Conservation (phyloP, 2,113 vertebrate genomes). For the Glaucidium brasilianum region DNA sequence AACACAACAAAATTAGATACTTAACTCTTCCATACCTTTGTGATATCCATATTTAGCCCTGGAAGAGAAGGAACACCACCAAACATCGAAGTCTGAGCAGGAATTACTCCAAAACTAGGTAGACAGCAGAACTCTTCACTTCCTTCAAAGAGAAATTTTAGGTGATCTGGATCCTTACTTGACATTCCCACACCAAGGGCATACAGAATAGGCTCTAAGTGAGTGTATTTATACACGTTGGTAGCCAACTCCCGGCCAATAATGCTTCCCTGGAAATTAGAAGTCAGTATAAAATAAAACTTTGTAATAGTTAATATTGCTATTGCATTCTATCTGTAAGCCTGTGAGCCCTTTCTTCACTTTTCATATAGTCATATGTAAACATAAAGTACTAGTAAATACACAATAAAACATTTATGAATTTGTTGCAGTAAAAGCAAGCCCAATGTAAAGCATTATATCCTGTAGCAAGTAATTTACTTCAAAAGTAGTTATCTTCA, state of each 20-base stretch:
- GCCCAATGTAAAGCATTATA: not conserved
- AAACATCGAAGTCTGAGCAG: slow-evolving; percentile 77
- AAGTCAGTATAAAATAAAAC: not conserved
- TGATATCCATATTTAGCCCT: slow-evolving; percentile 81
- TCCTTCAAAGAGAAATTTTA: slow-evolving; percentile 92
- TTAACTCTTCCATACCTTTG: slow-evolving; percentile 66
- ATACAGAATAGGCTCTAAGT: slow-evolving; percentile 88
- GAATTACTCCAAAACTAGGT: slow-evolving; percentile 90
- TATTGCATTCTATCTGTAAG: not conserved
- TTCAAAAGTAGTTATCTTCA: not conserved
- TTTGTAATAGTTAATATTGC: not conserved
- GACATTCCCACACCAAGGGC: slow-evolving; percentile 96
- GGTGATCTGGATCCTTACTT: slow-evolving; percentile 83
- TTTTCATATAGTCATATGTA: not conserved
- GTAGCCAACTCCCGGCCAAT: slow-evolving; percentile 76
- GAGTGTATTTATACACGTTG: slow-evolving; percentile 74
- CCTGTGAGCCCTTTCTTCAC: not conserved
- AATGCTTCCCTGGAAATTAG: slow-evolving; percentile 43
- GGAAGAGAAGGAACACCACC: slow-evolving; percentile 71
- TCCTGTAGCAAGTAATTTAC: not conserved
- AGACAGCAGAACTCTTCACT: slow-evolving; percentile 87
- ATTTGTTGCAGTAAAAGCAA: not conserved
- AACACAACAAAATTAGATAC: not conserved
- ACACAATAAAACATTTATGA: not conserved
- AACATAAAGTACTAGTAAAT: not conserved